Evolutionary conservation across 2,888 invertebrate genomes (phyloP).

Genomic region (Hoplodrina blanda): DNA sequence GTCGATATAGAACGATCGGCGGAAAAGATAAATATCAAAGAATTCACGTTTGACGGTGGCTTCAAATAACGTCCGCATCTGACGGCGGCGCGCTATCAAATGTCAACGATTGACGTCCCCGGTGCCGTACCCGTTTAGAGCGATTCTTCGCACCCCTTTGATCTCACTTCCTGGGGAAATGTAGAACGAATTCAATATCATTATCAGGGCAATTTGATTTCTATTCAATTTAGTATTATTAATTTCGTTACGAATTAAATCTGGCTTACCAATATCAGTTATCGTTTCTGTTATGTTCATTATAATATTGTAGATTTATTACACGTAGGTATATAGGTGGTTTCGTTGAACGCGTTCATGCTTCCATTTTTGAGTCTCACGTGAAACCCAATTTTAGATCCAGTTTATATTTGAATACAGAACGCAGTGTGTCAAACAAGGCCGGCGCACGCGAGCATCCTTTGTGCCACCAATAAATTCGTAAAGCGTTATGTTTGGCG

Average conservation of each 20-base stretch:
- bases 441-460: conserved; percentile 19
- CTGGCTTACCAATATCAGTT: no score
- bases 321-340: no score
- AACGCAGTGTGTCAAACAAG: conserved; percentile 23
- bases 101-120: conserved; percentile 30
- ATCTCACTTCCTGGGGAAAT: conserved; percentile 46
- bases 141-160: conserved; percentile 40
- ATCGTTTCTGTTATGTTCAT: no score
- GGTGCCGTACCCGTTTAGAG: neutral
- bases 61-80: conserved; percentile 41
- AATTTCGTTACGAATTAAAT: neutral
- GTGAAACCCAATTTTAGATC: conserved; percentile 20
- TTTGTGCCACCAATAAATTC: conserved; percentile 55
- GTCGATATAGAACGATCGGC: conserved; percentile 5
- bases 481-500: conserved; percentile 51
- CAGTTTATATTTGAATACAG: conserved; percentile 45
- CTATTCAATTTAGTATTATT: conserved; percentile 15
- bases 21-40: conserved; percentile 55
- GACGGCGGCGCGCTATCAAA: conserved; percentile 37
- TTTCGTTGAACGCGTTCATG: conserved; percentile 1
- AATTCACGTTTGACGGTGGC: conserved; percentile 41
- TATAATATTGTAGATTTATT: no score
- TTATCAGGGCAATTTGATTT: conserved; percentile 21
- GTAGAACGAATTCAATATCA: conserved; percentile 34
- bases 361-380: neutral